Evolutionary conservation across 2,888 invertebrate genomes (phyloP).

Genomic region (Folsomia candida): DNA sequence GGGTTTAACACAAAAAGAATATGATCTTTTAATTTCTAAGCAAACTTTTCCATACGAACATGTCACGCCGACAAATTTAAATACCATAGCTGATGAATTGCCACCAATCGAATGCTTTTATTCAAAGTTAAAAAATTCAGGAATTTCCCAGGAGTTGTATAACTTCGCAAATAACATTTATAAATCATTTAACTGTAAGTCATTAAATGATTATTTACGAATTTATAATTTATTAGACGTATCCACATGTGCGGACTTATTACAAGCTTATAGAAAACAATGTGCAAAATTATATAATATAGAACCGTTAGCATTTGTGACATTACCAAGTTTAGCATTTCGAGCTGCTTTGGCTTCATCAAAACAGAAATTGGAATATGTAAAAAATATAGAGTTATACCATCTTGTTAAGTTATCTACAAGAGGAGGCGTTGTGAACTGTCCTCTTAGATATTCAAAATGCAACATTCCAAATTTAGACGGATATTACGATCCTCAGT

Average conservation of each 20-base stretch:
- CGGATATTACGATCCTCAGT: background rate
- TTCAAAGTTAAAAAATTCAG: background rate
- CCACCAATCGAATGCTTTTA: background rate
- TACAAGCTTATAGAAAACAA: background rate
- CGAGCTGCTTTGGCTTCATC: background rate
- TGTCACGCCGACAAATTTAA: background rate
- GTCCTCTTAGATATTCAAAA: background rate
- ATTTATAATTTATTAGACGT: background rate
- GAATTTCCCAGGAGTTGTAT: background rate
- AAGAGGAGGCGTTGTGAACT: constrained; percentile 1
- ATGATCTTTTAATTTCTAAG: background rate
- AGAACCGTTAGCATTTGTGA: background rate
- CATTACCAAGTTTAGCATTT: background rate
- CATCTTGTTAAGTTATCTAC: background rate
- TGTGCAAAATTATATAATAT: background rate
- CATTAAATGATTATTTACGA: background rate
- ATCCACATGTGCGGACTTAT: background rate
- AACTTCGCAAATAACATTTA: background rate
- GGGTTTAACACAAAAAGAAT: background rate
- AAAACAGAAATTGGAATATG: background rate
- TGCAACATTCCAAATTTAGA: background rate
- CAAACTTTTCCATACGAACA: background rate
- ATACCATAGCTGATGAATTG: background rate
- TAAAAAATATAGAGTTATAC: background rate
- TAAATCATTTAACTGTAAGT: background rate